Evolutionary conservation across 64 coral and sea anemone genomes (phyloP).

Genomic region (Pachyseris speciosa): DNA sequence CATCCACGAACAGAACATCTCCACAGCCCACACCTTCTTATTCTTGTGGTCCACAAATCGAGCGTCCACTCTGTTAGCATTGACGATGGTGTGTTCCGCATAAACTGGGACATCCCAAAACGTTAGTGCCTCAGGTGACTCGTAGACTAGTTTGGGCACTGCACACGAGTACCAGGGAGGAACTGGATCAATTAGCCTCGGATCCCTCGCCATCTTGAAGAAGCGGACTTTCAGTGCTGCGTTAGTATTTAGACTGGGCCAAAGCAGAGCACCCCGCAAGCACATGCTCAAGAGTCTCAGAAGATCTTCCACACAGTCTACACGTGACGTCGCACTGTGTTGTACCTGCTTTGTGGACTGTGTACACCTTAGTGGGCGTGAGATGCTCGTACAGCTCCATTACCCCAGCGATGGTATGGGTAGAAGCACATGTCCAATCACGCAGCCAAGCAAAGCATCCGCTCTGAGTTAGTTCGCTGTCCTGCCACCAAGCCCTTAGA

Average conservation of each 20-base stretch:
- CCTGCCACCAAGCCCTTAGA: background rate
- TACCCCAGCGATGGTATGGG: background rate
- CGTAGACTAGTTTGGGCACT: conserved; percentile 15
- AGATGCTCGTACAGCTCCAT: conserved; percentile 15
- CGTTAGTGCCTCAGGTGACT: conserved; percentile 12
- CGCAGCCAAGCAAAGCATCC: conserved; percentile 42
- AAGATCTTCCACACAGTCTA: conserved; percentile 14
- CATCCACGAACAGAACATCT: too few species aligned
- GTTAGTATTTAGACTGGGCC: conserved; percentile 15
- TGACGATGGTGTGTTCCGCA: too few species aligned
- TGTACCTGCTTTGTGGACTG: background rate
- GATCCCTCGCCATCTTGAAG: background rate
- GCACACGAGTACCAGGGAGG: background rate
- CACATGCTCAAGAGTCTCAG: background rate
- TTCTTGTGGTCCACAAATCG: too few species aligned
- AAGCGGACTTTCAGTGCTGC: conserved; percentile 4
- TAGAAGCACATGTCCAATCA: conserved; percentile 6
- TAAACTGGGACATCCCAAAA: conserved; percentile 32
- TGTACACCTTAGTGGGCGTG: background rate
- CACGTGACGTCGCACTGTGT: background rate
- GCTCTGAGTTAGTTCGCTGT: background rate
- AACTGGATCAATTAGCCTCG: background rate
- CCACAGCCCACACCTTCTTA: too few species aligned
- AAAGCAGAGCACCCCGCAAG: background rate
- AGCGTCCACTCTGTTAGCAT: too few species aligned